These are phyloP conservation scores for Kryptolebias ocellatus DNA, from an alignment of 2,797 vertebrate genomes.

Conservation along the genomic window DNA sequence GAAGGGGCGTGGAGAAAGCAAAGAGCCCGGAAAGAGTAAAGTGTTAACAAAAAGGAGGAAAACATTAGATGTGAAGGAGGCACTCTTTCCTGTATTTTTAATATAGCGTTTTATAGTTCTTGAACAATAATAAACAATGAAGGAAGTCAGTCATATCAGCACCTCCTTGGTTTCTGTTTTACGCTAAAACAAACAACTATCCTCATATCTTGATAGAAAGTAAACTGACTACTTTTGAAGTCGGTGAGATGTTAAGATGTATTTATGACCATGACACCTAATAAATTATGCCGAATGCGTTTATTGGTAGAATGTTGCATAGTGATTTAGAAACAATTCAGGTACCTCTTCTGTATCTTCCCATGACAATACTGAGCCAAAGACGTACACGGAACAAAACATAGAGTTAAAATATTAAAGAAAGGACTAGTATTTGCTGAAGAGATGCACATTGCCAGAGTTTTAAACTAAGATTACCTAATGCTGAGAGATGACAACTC, in stretches of 20 bases:
- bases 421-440: too few relatives aligned
- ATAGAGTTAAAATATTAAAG: too few relatives aligned
- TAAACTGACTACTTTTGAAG: neutral
- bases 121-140: conserved; percentile 14
- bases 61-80: neutral
- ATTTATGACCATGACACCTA: conserved; percentile 3
- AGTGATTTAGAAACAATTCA: too few relatives aligned
- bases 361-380: too few relatives aligned
- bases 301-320: neutral
- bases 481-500: too few relatives aligned
- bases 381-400: too few relatives aligned
- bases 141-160: neutral
- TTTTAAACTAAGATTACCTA: too few relatives aligned
- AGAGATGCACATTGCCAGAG: too few relatives aligned
- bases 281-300: neutral
- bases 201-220: neutral
- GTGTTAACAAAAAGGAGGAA: conserved; percentile 3
- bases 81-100: neutral
- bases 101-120: neutral
- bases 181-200: neutral
- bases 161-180: neutral
- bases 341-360: too few relatives aligned
- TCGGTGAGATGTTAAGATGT: neutral
- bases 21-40: conserved; percentile 9
- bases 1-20: conserved; percentile 14